Percentiles rank a stretch among this genome's conserved stretches.
Evolutionary conservation across 2,113 vertebrate species (phyloP).

Genomic region (Micronisus gabar): DNA sequence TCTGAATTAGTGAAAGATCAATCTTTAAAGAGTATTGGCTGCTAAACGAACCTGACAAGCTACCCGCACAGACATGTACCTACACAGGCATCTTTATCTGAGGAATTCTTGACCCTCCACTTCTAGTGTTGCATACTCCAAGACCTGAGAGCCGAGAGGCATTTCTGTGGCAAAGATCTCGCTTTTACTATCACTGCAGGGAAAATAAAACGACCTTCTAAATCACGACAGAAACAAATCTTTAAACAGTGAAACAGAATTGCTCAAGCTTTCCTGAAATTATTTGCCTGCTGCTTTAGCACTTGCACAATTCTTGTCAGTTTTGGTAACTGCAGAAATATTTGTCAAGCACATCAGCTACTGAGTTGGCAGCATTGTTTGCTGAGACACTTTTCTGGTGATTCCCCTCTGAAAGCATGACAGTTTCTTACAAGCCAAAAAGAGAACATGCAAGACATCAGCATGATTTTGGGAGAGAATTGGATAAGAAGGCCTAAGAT

Average conservation of each 20-base stretch:
- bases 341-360: neutral
- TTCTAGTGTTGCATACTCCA: accelerated
- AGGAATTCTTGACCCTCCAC: neutral
- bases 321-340: neutral
- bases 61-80: neutral
- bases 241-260: neutral
- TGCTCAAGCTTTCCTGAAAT: neutral
- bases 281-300: neutral
- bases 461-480: neutral
- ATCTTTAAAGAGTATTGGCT: neutral
- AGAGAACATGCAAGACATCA: neutral
- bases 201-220: neutral
- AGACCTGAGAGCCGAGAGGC: neutral
- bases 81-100: neutral
- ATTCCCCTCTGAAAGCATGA: neutral
- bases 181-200: neutral
- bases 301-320: neutral
- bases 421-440: neutral
- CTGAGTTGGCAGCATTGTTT: neutral
- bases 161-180: neutral
- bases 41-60: neutral
- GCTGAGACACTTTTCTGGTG: neutral
- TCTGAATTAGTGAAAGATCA: neutral
- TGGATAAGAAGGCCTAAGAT: neutral
- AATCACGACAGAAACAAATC: neutral